Conservation (phyloP, 2,888 invertebrate genomes). For the Zygaena filipendulae region DNA sequence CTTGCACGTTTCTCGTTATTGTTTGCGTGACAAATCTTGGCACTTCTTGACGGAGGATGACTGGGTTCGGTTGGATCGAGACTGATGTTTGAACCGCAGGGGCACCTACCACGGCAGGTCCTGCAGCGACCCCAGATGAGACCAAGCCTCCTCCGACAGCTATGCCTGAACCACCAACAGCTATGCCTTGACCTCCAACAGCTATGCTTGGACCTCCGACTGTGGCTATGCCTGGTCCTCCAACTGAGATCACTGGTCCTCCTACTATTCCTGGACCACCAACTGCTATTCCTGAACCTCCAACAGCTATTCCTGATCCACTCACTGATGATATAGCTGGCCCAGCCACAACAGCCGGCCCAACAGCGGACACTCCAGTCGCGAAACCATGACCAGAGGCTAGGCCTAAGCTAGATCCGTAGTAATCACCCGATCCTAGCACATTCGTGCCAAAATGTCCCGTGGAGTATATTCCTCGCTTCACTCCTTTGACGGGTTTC, state of each 20-base stretch:
- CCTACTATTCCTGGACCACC: conserved; percentile 11
- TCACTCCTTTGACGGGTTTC: conserved; percentile 38
- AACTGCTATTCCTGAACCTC: conserved; percentile 6
- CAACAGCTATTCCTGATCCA: conserved; percentile 11
- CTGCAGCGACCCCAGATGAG: conserved; percentile 14
- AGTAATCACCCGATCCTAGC: conserved; percentile 8
- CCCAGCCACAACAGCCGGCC: conserved; percentile 12
- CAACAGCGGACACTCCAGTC: conserved; percentile 5
- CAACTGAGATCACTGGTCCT: conserved; percentile 9
- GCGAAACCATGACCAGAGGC: background rate
- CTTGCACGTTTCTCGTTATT: conserved; percentile 51
- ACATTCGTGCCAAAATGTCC: conserved; percentile 15
- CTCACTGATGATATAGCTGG: conserved; percentile 12
- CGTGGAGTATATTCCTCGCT: conserved; percentile 34
- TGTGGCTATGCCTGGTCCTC: conserved; percentile 10
- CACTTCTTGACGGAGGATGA: conserved; percentile 52
- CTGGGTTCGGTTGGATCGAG: conserved; percentile 49
- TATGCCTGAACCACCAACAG: conserved; percentile 11
- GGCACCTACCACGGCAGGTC: conserved; percentile 10
- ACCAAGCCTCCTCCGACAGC: conserved; percentile 12
- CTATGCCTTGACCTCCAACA: conserved; percentile 10
- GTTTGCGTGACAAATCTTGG: conserved; percentile 55
- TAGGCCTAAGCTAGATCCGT: conserved; percentile 10
- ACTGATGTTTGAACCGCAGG: conserved; percentile 44
- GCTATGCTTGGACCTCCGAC: conserved; percentile 8